phyloP scores from a whole-genome alignment of 2,888 invertebrate genomes.

The Poecilobothrus nobilitatus region DNA sequence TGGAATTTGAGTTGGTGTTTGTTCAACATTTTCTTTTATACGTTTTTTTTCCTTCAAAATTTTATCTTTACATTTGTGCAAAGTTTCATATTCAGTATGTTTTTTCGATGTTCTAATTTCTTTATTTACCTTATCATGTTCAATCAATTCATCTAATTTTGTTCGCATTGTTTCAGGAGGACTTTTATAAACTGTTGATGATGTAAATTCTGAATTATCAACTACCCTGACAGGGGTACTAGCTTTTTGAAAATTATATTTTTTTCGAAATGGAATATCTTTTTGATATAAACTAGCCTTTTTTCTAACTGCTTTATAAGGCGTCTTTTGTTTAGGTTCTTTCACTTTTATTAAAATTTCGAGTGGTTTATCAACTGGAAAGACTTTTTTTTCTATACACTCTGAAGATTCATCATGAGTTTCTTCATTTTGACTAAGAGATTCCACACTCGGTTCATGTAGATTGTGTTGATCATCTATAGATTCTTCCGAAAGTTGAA shows the following conservation, averaged over 20 bases:
- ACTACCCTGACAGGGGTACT: neutral
- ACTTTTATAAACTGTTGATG: neutral
- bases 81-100: neutral
- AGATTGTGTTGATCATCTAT: conserved; percentile 8
- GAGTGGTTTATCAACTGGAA: conserved; percentile 24
- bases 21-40: neutral
- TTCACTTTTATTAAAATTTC: conserved; percentile 37
- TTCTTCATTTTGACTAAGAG: neutral
- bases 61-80: neutral
- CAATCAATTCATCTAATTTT: neutral
- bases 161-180: neutral
- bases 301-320: conserved; percentile 8
- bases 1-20: conserved; percentile 15
- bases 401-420: neutral
- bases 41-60: neutral
- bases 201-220: neutral
- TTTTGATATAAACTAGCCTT: neutral
- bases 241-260: neutral
- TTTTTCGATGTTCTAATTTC: neutral
- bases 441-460: neutral
- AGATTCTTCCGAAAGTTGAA: conserved; percentile 14
- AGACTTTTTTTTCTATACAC: conserved; percentile 16
- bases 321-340: conserved; percentile 15
- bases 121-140: neutral
- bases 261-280: conserved; percentile 13